Conservation (phyloP, 2,113 vertebrate genomes). For the Hemicordylus capensis region DNA sequence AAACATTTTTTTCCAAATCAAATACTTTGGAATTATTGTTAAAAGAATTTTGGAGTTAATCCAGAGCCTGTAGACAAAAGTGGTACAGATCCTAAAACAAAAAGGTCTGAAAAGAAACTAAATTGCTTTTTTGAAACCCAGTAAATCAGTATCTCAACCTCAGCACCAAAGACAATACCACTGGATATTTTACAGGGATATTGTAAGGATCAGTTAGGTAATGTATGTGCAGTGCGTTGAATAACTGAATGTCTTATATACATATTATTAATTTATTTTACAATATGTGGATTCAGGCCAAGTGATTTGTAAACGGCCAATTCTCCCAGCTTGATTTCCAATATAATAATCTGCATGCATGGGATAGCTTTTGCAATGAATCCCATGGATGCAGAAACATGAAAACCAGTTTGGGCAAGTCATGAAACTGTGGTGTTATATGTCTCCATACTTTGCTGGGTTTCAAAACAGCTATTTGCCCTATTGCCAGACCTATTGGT, state of each 20-base stretch:
- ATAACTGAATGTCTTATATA: neutral
- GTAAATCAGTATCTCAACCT: too few species aligned
- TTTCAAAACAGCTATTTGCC: conserved; percentile 1
- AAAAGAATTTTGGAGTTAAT: neutral
- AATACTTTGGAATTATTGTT: conserved; percentile 3
- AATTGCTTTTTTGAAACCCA: too few species aligned
- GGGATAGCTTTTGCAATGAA: neutral
- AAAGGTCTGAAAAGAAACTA: too few species aligned
- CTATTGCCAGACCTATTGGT: neutral
- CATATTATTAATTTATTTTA: neutral
- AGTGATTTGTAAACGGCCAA: neutral
- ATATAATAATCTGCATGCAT: neutral
- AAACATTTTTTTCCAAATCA: too few species aligned
- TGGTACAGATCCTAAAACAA: neutral
- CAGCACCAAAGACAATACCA: too few species aligned
- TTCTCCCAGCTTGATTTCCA: neutral
- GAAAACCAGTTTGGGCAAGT: neutral
- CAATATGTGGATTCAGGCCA: neutral
- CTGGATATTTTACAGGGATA: too few species aligned
- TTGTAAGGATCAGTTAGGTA: too few species aligned
- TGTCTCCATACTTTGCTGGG: neutral
- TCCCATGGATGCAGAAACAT: neutral
- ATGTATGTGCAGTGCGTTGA: too few species aligned
- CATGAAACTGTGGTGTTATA: neutral
- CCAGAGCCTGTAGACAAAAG: neutral